Percentiles rank a stretch among this genome's conserved stretches.
Evolutionary conservation across 2,888 invertebrate species (phyloP).

Genomic region (Drosophila picticornis): DNA sequence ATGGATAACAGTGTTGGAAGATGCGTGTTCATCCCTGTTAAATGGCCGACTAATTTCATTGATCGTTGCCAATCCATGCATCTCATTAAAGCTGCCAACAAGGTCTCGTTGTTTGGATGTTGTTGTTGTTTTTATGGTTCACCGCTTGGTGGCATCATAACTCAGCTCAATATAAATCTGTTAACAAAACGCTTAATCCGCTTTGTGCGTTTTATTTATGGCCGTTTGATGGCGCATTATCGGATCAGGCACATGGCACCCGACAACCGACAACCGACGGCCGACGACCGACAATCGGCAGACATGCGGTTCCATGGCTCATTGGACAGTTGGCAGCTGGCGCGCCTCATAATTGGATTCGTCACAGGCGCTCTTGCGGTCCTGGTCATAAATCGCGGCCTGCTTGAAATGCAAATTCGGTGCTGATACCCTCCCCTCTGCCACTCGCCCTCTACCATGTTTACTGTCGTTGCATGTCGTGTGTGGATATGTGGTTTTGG

Average conservation of each 20-base stretch:
- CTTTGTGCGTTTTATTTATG: slow-evolving; percentile 78
- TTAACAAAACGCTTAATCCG: slow-evolving; percentile 80
- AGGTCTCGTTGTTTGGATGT: slow-evolving; percentile 18
- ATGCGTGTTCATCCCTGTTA: slow-evolving; percentile 15
- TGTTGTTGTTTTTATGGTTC: slow-evolving; percentile 4
- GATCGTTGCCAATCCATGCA: slow-evolving; percentile 41
- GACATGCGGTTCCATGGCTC: slow-evolving; percentile 34
- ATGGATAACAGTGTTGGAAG: neutral
- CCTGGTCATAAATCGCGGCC: slow-evolving; percentile 77
- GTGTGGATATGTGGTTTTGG: slow-evolving; percentile 15
- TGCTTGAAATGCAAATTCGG: slow-evolving; percentile 78
- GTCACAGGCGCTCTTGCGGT: slow-evolving; percentile 67
- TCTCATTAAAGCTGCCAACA: slow-evolving; percentile 51
- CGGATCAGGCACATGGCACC: slow-evolving; percentile 75
- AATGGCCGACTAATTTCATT: slow-evolving; percentile 36
- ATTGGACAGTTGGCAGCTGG: slow-evolving; percentile 72
- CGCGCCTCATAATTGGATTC: slow-evolving; percentile 81
- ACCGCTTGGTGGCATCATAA: slow-evolving; percentile 57
- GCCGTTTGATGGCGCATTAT: slow-evolving; percentile 78
- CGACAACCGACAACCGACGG: slow-evolving; percentile 24
- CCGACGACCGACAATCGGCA: neutral
- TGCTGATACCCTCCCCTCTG: slow-evolving; percentile 5
- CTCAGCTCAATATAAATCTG: slow-evolving; percentile 77
- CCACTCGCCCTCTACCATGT: neutral
- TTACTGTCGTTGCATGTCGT: slow-evolving; percentile 5